Percentiles rank a stretch among this genome's conserved stretches.
These are phyloP conservation scores for Falco naumanni DNA, from an alignment of 2,797 vertebrate species.

Conservation along the genomic window DNA sequence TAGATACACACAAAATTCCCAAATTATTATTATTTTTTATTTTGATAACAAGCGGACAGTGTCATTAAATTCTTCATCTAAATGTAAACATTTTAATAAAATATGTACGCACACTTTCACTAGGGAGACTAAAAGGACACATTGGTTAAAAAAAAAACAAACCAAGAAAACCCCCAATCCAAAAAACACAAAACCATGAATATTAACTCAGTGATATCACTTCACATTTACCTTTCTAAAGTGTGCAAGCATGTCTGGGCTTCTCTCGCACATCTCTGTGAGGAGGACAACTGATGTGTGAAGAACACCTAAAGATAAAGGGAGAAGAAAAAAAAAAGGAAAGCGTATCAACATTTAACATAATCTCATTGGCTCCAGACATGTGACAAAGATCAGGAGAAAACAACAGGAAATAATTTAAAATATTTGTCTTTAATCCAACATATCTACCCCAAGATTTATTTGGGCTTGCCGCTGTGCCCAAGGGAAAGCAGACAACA, in stretches of 20 bases:
- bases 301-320: constrained; percentile 87
- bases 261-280: constrained; percentile 99
- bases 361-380: background rate
- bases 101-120: background rate
- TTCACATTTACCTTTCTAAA: constrained; percentile 93
- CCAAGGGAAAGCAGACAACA: background rate
- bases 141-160: rapidly evolving
- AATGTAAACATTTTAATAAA: background rate
- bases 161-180: background rate
- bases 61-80: background rate
- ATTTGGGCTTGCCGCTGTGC: background rate
- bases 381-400: background rate
- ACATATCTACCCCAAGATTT: background rate
- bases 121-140: background rate
- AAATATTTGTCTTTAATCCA: background rate
- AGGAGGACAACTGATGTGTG: constrained; percentile 98
- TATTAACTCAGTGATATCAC: background rate
- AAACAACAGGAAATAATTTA: background rate
- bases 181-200: background rate
- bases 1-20: background rate
- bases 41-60: background rate
- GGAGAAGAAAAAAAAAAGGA: background rate
- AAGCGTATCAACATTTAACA: background rate
- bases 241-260: constrained; percentile 98
- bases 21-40: background rate